phyloP scores from a whole-genome alignment of 1,140 invertebrate species.

The Pachypeltis micranthus region DNA sequence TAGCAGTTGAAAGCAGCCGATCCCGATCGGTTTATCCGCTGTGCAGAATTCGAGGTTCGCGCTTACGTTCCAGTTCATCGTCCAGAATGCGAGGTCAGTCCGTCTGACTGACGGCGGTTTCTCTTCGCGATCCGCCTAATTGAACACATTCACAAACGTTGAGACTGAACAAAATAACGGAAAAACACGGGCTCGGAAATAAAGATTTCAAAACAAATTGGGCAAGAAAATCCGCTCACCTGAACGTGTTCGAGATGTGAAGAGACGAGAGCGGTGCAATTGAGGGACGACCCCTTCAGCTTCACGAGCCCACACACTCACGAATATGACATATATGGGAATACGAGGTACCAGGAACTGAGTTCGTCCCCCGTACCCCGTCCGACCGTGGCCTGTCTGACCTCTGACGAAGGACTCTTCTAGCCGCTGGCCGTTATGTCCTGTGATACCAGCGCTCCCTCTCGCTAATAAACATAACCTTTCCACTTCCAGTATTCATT shows the following conservation, averaged over 20 bases:
- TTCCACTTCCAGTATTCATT: too few species aligned
- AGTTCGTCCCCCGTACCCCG: not conserved
- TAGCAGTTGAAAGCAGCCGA: not conserved
- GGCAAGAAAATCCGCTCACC: not conserved
- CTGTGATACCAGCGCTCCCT: too few species aligned
- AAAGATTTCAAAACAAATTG: too few species aligned
- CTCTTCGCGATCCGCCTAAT: not conserved
- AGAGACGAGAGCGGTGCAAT: not conserved
- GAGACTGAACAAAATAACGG: not conserved
- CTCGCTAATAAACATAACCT: too few species aligned
- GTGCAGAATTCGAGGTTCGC: not conserved
- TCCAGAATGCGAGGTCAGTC: not conserved
- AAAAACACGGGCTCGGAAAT: not conserved
- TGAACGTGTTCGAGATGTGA: not conserved
- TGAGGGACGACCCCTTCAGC: not conserved
- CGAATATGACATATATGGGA: constrained; percentile 6
- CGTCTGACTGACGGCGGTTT: not conserved
- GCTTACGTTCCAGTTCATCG: not conserved
- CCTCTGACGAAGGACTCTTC: not conserved
- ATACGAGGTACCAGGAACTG: constrained; percentile 4
- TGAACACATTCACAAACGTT: not conserved
- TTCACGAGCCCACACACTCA: not conserved
- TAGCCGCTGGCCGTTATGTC: too few species aligned
- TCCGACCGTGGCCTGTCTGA: not conserved
- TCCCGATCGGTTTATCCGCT: too few species aligned